phyloP scores from a whole-genome alignment of 2,888 invertebrate species.

The Lasioglossum marginatum region DNA sequence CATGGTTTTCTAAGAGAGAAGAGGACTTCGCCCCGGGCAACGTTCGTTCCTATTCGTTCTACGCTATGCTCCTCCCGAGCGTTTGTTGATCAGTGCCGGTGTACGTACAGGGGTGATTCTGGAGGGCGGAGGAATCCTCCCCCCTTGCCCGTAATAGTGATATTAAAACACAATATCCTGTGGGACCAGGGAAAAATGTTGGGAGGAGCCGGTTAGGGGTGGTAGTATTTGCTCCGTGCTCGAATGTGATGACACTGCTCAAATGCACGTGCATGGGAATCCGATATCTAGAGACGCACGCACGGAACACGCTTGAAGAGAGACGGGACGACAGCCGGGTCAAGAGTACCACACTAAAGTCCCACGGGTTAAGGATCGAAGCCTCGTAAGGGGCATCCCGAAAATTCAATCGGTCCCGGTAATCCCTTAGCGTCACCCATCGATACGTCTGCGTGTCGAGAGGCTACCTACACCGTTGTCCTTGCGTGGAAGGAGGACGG shows the following conservation, averaged over 20 bases:
- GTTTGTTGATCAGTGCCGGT: slow-evolving; percentile 19
- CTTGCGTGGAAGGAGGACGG: neutral
- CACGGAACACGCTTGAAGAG: slow-evolving; percentile 57
- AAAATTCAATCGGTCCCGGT: slow-evolving; percentile 73
- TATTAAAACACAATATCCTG: slow-evolving; percentile 83
- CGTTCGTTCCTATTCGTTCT: slow-evolving; percentile 60
- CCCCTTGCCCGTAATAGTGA: slow-evolving; percentile 71
- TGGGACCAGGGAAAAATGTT: slow-evolving; percentile 67
- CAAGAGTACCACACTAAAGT: slow-evolving; percentile 77
- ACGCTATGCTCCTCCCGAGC: neutral
- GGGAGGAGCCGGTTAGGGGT: slow-evolving; percentile 50
- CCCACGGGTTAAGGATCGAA: slow-evolving; percentile 78
- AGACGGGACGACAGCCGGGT: slow-evolving; percentile 73
- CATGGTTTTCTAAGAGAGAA: slow-evolving; percentile 78
- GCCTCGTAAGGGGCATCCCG: slow-evolving; percentile 60
- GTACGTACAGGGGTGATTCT: slow-evolving; percentile 51
- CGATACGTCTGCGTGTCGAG: slow-evolving; percentile 63
- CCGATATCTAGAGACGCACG: slow-evolving; percentile 74
- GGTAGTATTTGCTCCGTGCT: slow-evolving; percentile 37
- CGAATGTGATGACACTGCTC: slow-evolving; percentile 83
- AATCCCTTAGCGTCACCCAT: slow-evolving; percentile 68
- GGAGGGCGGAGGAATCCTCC: slow-evolving; percentile 33
- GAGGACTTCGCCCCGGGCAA: slow-evolving; percentile 72
- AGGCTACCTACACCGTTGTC: slow-evolving; percentile 47
- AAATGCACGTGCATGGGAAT: slow-evolving; percentile 84